Conservation (phyloP, 2,888 invertebrate species). For the Malachius bipustulatus region DNA sequence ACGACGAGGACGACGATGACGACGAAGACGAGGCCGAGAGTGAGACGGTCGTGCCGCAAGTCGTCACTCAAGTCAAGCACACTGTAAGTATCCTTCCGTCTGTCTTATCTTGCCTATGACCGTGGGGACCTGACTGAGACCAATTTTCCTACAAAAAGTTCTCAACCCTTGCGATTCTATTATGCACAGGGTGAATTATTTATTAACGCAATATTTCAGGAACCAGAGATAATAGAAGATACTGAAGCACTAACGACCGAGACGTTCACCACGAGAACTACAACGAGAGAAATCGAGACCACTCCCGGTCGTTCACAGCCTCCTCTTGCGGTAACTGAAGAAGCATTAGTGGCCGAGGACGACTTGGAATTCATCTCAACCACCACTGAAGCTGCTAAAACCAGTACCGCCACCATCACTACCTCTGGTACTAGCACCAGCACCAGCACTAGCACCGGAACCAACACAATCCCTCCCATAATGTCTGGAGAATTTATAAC, state of each 20-base stretch:
- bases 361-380: not conserved
- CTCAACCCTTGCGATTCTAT: not conserved
- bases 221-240: not conserved
- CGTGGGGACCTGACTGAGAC: no score
- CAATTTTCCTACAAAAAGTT: no score
- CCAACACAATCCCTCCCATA: slow-evolving; percentile 11
- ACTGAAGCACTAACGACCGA: not conserved
- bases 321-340: no score
- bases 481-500: no score
- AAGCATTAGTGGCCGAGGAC: no score
- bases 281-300: slow-evolving; percentile 4
- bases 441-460: slow-evolving; percentile 30
- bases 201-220: no score
- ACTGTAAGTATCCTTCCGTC: no score
- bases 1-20: slow-evolving; percentile 34
- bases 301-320: not conserved
- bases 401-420: slow-evolving; percentile 15
- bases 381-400: not conserved
- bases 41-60: slow-evolving; percentile 30
- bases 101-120: no score
- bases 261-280: not conserved
- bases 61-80: slow-evolving; percentile 19
- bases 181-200: no score
- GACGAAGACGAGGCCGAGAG: slow-evolving; percentile 35
- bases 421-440: slow-evolving; percentile 21